phyloP scores from a whole-genome alignment of 2,113 vertebrate genomes.

The Uria aalge region DNA sequence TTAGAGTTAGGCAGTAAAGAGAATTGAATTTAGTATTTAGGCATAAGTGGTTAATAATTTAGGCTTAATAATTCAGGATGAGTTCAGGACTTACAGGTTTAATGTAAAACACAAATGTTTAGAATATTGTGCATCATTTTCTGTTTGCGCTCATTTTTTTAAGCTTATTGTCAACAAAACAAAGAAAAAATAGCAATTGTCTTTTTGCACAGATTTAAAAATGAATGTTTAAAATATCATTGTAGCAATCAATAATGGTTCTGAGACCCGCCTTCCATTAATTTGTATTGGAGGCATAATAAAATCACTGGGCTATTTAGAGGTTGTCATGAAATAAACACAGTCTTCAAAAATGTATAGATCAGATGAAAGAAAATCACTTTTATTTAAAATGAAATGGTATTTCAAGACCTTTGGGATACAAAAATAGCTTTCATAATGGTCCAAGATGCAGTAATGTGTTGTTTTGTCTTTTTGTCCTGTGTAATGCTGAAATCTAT shows the following conservation, averaged over 20 bases:
- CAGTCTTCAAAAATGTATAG: neutral
- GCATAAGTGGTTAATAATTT: constrained; percentile 2
- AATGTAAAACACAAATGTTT: neutral
- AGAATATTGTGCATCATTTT: neutral
- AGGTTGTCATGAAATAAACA: neutral
- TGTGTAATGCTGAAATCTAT: neutral
- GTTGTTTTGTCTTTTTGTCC: neutral
- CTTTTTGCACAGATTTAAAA: neutral
- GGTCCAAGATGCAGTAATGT: neutral
- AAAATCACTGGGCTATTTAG: neutral
- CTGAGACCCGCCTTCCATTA: neutral
- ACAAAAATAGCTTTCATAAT: neutral
- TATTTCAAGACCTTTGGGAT: neutral
- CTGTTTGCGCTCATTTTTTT: neutral
- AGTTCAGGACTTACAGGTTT: neutral
- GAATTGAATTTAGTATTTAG: neutral
- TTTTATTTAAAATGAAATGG: neutral
- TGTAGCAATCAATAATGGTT: neutral
- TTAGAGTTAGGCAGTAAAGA: constrained; percentile 9
- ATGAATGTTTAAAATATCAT: neutral
- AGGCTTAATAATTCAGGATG: neutral
- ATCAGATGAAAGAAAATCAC: neutral
- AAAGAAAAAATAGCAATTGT: neutral
- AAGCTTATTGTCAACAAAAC: neutral
- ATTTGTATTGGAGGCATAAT: neutral